Evolutionary conservation across 2,888 invertebrate species (phyloP).

Genomic region (Andrena camellia): DNA sequence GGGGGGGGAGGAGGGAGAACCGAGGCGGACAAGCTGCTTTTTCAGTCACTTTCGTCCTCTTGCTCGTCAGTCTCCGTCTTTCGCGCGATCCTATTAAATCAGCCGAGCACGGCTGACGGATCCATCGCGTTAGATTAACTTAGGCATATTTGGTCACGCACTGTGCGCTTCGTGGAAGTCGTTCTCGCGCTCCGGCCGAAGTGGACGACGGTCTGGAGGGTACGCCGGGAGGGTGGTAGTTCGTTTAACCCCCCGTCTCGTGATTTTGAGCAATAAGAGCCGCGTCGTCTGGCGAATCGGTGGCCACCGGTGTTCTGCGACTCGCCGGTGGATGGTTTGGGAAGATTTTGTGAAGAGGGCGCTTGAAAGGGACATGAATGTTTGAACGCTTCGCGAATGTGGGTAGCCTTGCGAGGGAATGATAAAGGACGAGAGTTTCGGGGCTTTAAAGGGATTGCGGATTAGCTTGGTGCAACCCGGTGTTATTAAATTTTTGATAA

Average conservation of each 20-base stretch:
- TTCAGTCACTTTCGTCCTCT: no score
- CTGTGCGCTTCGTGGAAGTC: slow-evolving; percentile 15
- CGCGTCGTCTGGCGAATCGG: background rate
- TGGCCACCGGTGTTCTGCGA: background rate
- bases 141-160: slow-evolving; percentile 34
- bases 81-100: slow-evolving; percentile 4
- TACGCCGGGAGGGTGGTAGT: background rate
- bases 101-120: slow-evolving; percentile 4
- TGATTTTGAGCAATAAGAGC: background rate
- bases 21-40: background rate
- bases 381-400: background rate
- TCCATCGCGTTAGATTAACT: slow-evolving; percentile 19
- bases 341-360: background rate
- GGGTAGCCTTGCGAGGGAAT: background rate
- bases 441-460: background rate
- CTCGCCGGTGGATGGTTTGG: background rate
- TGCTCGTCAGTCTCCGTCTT: background rate
- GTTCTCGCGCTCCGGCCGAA: background rate
- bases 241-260: background rate
- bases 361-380: background rate
- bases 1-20: background rate
- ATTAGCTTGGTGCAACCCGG: background rate
- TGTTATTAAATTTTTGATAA: background rate
- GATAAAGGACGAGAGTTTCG: background rate
- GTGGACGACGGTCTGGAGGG: background rate